Conservation (phyloP, 2,797 vertebrate species). For the Rhinichthys osculus region DNA sequence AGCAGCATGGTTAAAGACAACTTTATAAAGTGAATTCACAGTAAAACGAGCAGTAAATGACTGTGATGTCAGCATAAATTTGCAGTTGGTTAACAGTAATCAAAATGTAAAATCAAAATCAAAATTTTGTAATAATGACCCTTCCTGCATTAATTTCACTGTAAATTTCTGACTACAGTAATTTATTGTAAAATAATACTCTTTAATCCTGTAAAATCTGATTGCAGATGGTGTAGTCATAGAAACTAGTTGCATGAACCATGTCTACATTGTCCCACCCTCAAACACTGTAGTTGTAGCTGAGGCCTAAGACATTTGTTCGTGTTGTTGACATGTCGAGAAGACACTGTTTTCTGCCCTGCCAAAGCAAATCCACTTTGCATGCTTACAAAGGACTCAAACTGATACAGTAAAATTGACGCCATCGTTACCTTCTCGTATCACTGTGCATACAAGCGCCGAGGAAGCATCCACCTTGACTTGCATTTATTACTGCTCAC, state of each 20-base stretch:
- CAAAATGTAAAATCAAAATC: too few species aligned
- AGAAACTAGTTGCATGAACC: neutral
- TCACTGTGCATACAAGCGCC: neutral
- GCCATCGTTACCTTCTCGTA: neutral
- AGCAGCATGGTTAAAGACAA: too few species aligned
- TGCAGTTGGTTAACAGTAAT: too few species aligned
- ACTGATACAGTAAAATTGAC: neutral
- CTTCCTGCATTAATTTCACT: too few species aligned
- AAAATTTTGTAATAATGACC: too few species aligned
- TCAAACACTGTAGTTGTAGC: neutral
- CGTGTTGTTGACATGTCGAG: neutral
- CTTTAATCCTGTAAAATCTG: too few species aligned
- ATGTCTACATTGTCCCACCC: neutral
- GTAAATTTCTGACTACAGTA: too few species aligned
- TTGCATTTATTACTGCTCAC: constrained; percentile 51
- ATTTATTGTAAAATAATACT: too few species aligned
- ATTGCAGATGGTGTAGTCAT: neutral
- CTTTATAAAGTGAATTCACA: too few species aligned
- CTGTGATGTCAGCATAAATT: too few species aligned
- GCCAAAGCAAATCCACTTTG: neutral
- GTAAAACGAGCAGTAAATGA: too few species aligned
- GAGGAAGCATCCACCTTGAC: constrained; percentile 12
- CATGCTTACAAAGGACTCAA: neutral
- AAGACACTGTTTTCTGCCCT: neutral
- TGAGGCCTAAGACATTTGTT: neutral